phyloP scores from a whole-genome alignment of 2,797 vertebrate genomes.

The Danio choprae region DNA sequence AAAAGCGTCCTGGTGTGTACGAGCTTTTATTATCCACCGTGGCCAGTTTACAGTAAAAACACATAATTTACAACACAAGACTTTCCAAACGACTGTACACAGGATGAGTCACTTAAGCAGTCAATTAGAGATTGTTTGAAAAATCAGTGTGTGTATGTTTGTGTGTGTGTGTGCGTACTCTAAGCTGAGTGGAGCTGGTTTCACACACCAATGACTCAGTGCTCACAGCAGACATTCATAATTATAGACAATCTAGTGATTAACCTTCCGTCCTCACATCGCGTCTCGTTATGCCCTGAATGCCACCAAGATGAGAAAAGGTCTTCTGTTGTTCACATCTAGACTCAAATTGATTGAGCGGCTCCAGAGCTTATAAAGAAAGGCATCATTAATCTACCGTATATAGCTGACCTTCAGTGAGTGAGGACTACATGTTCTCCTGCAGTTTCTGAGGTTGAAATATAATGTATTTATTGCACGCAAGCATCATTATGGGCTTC shows the following conservation, averaged over 20 bases:
- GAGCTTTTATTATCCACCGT: not conserved
- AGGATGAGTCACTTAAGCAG: not conserved
- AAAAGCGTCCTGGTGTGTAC: too few species aligned
- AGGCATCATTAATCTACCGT: conserved; percentile 61
- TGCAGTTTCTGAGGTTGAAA: not conserved
- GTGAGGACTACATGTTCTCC: conserved; percentile 14
- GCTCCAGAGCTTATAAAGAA: conserved; percentile 58
- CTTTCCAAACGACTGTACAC: not conserved
- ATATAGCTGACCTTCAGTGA: conserved; percentile 40
- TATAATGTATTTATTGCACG: not conserved
- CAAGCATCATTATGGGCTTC: not conserved
- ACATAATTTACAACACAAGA: not conserved
- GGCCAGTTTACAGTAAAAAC: not conserved
- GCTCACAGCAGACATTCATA: conserved; percentile 44
- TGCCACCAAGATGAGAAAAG: conserved; percentile 47
- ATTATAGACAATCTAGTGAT: conserved; percentile 57
- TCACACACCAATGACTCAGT: conserved; percentile 16
- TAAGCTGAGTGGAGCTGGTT: conserved; percentile 17
- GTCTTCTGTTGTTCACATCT: conserved; percentile 53
- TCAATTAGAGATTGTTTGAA: conserved; percentile 19
- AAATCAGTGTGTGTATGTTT: not conserved
- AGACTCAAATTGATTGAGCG: conserved; percentile 56
- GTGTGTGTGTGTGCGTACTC: not conserved
- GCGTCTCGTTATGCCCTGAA: conserved; percentile 56
- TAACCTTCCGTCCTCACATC: conserved; percentile 60